Base-by-base conservation (phyloP, 2,113 vertebrate species). In the Proteles cristata region DNA sequence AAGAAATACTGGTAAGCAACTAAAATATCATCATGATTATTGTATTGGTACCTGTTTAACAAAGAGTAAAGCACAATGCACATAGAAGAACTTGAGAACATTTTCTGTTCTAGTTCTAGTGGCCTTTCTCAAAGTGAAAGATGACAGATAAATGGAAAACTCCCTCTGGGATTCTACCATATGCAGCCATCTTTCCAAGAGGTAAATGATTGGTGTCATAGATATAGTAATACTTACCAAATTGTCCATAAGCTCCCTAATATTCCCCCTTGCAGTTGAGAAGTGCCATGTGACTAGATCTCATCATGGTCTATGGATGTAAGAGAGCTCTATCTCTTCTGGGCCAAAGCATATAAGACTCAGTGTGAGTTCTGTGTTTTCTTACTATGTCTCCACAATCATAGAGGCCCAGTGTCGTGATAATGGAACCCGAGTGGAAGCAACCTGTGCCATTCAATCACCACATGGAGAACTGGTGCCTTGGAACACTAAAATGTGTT, bases 91-190 rank as follows among this genome's bases (percentile, higher is more conserved):
- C 58, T 93, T 66, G 66, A 85, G 50, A 93, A 81, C 53, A 93
- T 96, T 53, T 82, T 94, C 89, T 91, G 81, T 79, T 96, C 82
- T 76, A 68, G 50, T 93, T 96, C 93, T 73, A 94, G 65, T 91
- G 71, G 55, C 96, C 93, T 97, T 43, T 45, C 43, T 43, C 81
- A 93, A 86, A 88, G 61, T 84, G 23, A 89, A 90, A 97, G 90
- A 92, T 93, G 80, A 96, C 11, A 94, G 55, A 71, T 92, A 87
- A 92, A 86, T 88, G 88, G 93, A 94, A 98, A 95, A 66, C 80
- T 87, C 58, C 97, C 55, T 96, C 85, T 76, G 58, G 65, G 76
- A 58, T 58, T 96, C 81, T 43, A 77, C 43, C 19, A n/a, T 28
- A 82, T 85, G 71, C 81, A 93, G 86, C 25, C 80, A 77, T 19